phyloP scores from a whole-genome alignment of 2,797 vertebrate species.

The Falco berigora region DNA sequence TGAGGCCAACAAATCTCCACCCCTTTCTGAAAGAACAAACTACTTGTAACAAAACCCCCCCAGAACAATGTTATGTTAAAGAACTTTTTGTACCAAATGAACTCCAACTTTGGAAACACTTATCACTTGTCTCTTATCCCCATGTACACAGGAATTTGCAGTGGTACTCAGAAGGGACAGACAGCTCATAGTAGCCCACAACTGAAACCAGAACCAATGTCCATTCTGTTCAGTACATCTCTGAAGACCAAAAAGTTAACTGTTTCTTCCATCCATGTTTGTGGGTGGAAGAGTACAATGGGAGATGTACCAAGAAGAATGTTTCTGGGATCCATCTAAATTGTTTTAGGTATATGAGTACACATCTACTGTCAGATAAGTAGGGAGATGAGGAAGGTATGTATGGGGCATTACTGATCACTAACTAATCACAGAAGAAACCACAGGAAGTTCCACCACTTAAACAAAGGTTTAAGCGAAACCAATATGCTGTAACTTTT shows the following conservation, averaged over 20 bases:
- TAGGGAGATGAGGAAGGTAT: not conserved
- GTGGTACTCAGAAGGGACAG: not conserved
- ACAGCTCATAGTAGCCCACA: fast-evolving
- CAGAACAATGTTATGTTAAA: not conserved
- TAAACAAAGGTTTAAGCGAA: not conserved
- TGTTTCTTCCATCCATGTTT: not conserved
- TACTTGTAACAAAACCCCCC: not conserved
- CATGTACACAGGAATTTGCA: not conserved
- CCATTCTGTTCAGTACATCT: not conserved
- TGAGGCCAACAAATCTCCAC: not conserved
- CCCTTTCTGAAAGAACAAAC: not conserved
- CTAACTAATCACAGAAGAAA: not conserved
- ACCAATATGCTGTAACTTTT: fast-evolving
- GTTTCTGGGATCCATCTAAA: not conserved
- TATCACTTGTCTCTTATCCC: not conserved
- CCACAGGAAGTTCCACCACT: not conserved
- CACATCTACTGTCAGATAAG: not conserved
- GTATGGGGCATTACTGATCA: not conserved
- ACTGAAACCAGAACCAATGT: not conserved
- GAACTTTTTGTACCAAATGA: not conserved
- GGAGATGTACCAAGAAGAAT: not conserved
- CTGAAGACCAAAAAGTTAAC: not conserved
- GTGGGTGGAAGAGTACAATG: not conserved
- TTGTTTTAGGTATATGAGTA: not conserved
- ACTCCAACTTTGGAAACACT: not conserved